These are phyloP conservation scores for Otolemur crassicaudatus DNA, from an alignment of 2,797 vertebrate genomes.

Conservation along the genomic window DNA sequence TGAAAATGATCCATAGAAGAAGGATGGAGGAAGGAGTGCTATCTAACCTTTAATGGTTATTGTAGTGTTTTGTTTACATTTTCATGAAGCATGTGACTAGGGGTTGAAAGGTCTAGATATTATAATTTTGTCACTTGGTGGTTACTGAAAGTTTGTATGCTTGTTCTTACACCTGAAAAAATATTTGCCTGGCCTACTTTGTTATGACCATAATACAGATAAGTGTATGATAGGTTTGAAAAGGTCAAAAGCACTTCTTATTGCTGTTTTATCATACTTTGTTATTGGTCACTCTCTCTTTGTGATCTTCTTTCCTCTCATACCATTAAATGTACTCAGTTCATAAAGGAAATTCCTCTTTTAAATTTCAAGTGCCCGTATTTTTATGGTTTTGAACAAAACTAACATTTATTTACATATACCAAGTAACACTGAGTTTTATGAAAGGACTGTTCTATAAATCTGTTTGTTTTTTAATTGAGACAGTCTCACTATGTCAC, in stretches of 20 bases:
- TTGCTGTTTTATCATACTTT: neutral
- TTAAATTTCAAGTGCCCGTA: neutral
- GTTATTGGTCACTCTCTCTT: neutral
- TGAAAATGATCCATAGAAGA: neutral
- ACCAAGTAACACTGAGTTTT: neutral
- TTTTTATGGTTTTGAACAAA: constrained; percentile 15
- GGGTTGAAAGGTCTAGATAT: neutral
- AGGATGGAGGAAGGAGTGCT: neutral
- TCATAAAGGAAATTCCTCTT: neutral
- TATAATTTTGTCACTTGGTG: neutral
- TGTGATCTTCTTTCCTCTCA: neutral
- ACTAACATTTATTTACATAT: neutral
- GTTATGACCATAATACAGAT: neutral
- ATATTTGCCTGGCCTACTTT: constrained; percentile 19
- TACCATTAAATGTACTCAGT: neutral
- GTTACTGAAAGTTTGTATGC: neutral
- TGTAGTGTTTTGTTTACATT: neutral
- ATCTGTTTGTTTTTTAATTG: neutral
- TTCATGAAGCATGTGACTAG: neutral
- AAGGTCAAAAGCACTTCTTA: neutral
- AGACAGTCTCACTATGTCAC: neutral
- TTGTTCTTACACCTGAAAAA: constrained; percentile 1
- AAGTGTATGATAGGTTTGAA: constrained; percentile 2
- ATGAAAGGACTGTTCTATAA: neutral
- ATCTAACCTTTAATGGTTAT: neutral